Percentiles rank a stretch among this genome's conserved stretches.
Evolutionary conservation across 2,888 invertebrate genomes (phyloP).

Genomic region (Mesorhabditis sp.): DNA sequence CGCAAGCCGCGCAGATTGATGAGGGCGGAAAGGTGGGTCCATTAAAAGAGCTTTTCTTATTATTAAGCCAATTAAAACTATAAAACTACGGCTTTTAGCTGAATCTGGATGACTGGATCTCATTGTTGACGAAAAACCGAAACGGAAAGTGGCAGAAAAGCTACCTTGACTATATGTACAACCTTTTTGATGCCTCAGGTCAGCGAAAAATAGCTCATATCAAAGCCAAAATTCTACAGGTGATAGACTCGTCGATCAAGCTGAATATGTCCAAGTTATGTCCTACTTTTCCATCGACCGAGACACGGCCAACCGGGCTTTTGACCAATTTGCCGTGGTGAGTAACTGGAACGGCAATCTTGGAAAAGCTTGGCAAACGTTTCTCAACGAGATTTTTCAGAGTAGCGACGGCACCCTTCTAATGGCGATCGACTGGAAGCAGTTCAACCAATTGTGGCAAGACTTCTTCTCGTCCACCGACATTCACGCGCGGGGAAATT

Average conservation of each 20-base stretch:
- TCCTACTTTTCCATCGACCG: constrained; percentile 27
- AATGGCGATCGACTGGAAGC: constrained; percentile 6
- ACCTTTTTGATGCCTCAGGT: constrained; percentile 33
- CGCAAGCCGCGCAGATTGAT: background rate
- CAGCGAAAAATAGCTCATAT: constrained; percentile 5
- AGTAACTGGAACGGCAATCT: background rate
- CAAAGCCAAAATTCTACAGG: constrained; percentile 19
- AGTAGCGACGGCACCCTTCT: background rate
- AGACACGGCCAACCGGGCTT: constrained; percentile 22
- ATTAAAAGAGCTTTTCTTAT: background rate
- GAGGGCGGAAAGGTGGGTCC: background rate
- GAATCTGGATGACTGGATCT: background rate
- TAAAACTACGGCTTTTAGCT: background rate
- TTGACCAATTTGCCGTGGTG: constrained; percentile 27
- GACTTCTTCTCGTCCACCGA: background rate
- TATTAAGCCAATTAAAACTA: background rate
- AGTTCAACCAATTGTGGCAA: constrained; percentile 1
- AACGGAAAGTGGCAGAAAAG: constrained; percentile 25
- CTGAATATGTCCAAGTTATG: constrained; percentile 35
- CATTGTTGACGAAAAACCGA: constrained; percentile 1
- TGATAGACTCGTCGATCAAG: constrained; percentile 31
- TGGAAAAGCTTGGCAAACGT: no score
- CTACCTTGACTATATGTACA: constrained; percentile 35
- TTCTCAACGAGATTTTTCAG: background rate
- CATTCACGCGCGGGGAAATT: background rate